Base-by-base conservation (phyloP, 2,888 invertebrate genomes). In the Zeuzera pyrina region DNA sequence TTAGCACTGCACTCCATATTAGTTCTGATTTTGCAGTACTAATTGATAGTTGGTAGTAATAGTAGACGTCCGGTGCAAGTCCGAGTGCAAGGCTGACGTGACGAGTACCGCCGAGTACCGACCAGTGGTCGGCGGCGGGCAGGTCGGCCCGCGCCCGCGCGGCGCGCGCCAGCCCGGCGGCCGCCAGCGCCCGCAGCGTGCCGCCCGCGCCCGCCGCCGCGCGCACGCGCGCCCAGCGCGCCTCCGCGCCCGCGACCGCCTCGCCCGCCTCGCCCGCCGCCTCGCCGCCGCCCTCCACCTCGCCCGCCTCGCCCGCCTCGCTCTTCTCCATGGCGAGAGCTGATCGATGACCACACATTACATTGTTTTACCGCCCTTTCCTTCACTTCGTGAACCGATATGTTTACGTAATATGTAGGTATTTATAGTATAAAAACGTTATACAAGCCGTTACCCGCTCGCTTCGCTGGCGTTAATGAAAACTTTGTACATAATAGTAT, bases 121-220 rank as follows among this genome's bases (percentile, higher is more conserved):
- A n/a, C 79, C 79, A 81, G 47, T 83, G 78, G 3, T 78, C 76
- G 0, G 79, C 76, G 24, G 62, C 45, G 3, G 53, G 45, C 36
- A 68, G 68, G 2, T 33, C 41, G 2, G 22, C 24, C 13, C 22
- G 29, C 10, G 38, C 29, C 27, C 53, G 52, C 1, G 47, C 61
- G 31, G 43, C 35, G 11, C 76, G 57, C 22, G 81, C 81, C 4
- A 79, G 73, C 0, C 68, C 69, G 27, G 77, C 76, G 30, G 76
- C 74, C 24, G 77, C 66, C 10, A 77, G 57, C 43, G 72, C 51
- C 22, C 78, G 69, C 48, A 78, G 54, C 38, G 74, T 67, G 47
- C 47, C 49, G 29, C 77, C 72, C 49, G 73, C 70, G 41, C 63
- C 57, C 12, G 38, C 41, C 43, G 67, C 58, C 34, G 46, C 43